These are phyloP conservation scores for Ciconia nigra DNA, from an alignment of 2,797 vertebrate species.

Conservation along the genomic window DNA sequence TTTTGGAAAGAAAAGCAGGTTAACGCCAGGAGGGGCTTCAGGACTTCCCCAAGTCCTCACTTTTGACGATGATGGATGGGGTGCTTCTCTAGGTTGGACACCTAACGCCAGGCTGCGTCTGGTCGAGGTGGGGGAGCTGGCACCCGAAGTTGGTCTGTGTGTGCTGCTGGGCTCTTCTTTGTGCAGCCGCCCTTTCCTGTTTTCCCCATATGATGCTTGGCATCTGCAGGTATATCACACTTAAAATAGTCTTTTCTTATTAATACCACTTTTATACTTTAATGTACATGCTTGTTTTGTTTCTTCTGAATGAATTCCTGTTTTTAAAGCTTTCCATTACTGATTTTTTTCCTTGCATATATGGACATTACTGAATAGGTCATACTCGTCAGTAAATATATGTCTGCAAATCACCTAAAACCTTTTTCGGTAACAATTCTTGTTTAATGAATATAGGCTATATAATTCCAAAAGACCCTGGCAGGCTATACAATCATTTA, in stretches of 20 bases:
- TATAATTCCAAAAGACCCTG: neutral
- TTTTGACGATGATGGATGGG: accelerated
- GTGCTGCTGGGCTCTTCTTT: neutral
- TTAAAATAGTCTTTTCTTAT: neutral
- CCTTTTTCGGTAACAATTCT: neutral
- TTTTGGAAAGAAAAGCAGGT: neutral
- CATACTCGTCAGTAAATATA: neutral
- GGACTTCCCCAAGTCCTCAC: neutral
- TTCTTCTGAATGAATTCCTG: neutral
- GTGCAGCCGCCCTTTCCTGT: neutral
- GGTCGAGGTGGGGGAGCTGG: accelerated
- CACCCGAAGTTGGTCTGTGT: neutral
- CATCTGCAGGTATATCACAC: neutral
- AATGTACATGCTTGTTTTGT: neutral
- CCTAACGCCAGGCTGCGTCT: accelerated
- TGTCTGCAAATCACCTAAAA: neutral
- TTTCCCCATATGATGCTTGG: neutral
- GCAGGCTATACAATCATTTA: neutral
- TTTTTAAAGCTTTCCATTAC: neutral
- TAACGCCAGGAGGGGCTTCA: neutral
- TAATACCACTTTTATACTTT: neutral
- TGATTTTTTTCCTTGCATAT: neutral
- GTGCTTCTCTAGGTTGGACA: neutral
- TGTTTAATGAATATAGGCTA: neutral
- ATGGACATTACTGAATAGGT: neutral